phyloP scores from a whole-genome alignment of 1,140 invertebrate genomes.

The Cyphomyrmex costatus region DNA sequence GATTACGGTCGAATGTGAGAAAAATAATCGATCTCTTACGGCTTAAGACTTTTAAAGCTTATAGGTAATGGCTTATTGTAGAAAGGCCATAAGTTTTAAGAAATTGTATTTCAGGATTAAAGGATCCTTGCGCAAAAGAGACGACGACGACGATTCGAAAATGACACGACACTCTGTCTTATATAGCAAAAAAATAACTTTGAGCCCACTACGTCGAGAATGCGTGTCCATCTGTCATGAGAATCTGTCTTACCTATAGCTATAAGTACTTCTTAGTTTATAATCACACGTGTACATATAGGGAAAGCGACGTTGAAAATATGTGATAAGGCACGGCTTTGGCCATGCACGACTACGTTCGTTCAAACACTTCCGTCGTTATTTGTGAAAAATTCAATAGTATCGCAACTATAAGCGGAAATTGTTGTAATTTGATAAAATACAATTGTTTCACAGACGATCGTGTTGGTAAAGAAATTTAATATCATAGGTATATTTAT shows the following conservation, averaged over 20 bases:
- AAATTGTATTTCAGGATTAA: too few relatives aligned
- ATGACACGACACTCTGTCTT: neutral
- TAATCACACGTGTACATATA: slow-evolving; percentile 56
- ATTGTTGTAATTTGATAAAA: neutral
- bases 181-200: slow-evolving; percentile 8
- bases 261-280: slow-evolving; percentile 74
- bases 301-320: slow-evolving; percentile 69
- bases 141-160: neutral
- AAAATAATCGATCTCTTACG: too few relatives aligned
- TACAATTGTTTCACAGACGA: neutral
- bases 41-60: too few relatives aligned
- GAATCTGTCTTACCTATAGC: slow-evolving; percentile 57
- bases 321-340: slow-evolving; percentile 85
- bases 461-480: neutral
- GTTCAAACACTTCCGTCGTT: slow-evolving; percentile 77
- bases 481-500: too few relatives aligned
- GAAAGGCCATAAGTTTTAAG: too few relatives aligned
- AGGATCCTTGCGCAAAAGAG: neutral
- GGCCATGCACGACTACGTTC: slow-evolving; percentile 82
- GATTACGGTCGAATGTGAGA: too few relatives aligned
- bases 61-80: too few relatives aligned
- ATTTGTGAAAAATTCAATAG: slow-evolving; percentile 75
- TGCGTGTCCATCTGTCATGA: slow-evolving; percentile 24
- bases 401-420: neutral
- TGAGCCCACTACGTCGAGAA: neutral